These are phyloP conservation scores for Beris chalybata DNA, from an alignment of 2,888 invertebrate species.

Conservation along the genomic window DNA sequence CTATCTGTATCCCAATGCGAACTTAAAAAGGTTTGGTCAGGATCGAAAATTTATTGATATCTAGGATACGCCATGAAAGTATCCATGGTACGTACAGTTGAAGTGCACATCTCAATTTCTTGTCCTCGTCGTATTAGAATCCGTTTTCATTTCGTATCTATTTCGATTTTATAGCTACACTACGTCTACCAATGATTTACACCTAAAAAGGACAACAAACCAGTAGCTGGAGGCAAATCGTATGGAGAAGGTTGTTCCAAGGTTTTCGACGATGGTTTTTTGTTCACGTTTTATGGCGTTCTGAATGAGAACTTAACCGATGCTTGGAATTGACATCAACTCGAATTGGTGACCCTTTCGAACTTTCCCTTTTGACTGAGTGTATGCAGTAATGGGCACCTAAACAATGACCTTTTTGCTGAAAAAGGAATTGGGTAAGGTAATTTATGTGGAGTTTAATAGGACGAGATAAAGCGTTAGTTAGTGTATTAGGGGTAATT, in stretches of 20 bases:
- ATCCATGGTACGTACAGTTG: background rate
- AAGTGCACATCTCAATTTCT: constrained; percentile 6
- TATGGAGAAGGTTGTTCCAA: constrained; percentile 3
- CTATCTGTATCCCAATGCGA: constrained; percentile 12
- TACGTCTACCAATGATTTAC: constrained; percentile 37
- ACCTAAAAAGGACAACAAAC: constrained; percentile 29
- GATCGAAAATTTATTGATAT: constrained; percentile 23
- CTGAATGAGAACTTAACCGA: constrained; percentile 18
- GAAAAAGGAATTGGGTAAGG: constrained; percentile 12
- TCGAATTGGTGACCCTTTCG: constrained; percentile 22
- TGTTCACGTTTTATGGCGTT: background rate
- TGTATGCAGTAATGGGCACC: background rate
- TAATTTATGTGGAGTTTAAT: background rate
- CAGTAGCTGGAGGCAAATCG: constrained; percentile 5
- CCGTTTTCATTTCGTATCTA: constrained; percentile 7
- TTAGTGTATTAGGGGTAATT: too few relatives aligned
- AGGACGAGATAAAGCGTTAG: too few relatives aligned
- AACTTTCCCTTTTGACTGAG: constrained; percentile 9
- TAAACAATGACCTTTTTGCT: constrained; percentile 14
- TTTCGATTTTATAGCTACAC: constrained; percentile 33
- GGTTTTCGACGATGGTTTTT: background rate
- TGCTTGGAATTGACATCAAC: constrained; percentile 26
- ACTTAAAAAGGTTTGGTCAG: constrained; percentile 22
- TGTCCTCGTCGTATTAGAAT: background rate
- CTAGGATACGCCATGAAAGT: background rate